Base-by-base conservation (phyloP, 1,140 invertebrate species). In the Kradibia gibbosae region DNA sequence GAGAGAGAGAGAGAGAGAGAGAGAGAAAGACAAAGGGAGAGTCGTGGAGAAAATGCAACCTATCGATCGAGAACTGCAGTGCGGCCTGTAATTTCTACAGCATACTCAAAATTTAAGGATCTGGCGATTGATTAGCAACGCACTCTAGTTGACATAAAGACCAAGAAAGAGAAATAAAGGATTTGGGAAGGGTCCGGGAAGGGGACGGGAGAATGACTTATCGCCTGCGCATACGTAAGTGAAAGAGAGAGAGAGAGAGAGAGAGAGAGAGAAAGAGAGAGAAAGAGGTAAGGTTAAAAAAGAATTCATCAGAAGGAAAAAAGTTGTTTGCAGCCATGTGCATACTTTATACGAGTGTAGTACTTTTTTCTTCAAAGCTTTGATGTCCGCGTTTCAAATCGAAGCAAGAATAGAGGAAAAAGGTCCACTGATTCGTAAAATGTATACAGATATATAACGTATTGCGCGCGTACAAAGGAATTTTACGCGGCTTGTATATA, bases 121-220 rank as follows among this genome's bases (percentile, higher is more conserved):
- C 48, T 36, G 48, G 31, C 65, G 77, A 57, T 71, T 78, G 77
- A 78, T 78, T 78, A 67, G 75, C 60, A 50, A 57, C 25, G 55
- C 39, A 17, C n/a, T 72, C 70, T 48, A 48, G 42, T 72, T 50
- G 70, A 50, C 45, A 50, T 48, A 31, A 48, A 72, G 25, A 45
- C 42, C 48, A 8, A 50, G 45, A 31, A 48, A 71, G 22, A 48
- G 5, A 15, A n/a, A 25, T 5, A 13, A 39, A 1, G 13, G n/a
- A n/a, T n/a, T n/a, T n/a, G n/a, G n/a, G n/a, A n/a, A n/a, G n/a
- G n/a, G n/a, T n/a, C n/a, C n/a, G n/a, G n/a, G n/a, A n/a, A n/a
- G n/a, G n/a, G n/a, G n/a, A n/a, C 10, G 53, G 22, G n/a, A 25
- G 53, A 57, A 20, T 0, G 25, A 1, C 22, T 25, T 8, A 20